Conservation (phyloP, 2,113 vertebrate species). For the Gnathonemus longibarbis region DNA sequence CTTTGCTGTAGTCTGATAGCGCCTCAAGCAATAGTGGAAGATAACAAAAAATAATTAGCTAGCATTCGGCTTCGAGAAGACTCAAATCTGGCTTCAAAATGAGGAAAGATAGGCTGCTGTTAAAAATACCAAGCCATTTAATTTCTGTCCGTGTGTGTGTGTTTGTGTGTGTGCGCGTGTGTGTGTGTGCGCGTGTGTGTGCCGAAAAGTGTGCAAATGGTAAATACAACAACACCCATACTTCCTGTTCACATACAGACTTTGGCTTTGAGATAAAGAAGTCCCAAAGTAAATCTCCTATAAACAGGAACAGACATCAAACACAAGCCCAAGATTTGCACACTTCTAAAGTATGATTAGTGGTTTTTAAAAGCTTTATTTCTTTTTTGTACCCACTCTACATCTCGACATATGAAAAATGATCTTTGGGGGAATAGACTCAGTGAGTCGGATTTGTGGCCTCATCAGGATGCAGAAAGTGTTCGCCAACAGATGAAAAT, state of each 20-base stretch:
- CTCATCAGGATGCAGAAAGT: not conserved
- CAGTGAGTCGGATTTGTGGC: not conserved
- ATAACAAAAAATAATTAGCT: constrained; percentile 71
- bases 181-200: constrained; percentile 29
- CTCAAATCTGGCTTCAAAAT: constrained; percentile 41
- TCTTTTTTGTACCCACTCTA: not conserved
- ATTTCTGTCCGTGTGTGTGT: constrained; percentile 34
- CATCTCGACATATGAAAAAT: not conserved
- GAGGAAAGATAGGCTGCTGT: constrained; percentile 33
- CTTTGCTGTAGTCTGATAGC: constrained; percentile 60
- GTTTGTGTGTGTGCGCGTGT: constrained; percentile 1
- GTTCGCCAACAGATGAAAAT: not conserved
- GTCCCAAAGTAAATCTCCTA: constrained; percentile 35
- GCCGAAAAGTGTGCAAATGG: constrained; percentile 27
- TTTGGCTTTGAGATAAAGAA: constrained; percentile 40
- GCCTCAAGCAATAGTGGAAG: constrained; percentile 54
- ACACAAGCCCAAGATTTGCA: not conserved
- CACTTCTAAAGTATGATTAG: constrained; percentile 12
- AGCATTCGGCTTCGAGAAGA: constrained; percentile 59
- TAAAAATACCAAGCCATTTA: constrained; percentile 37
- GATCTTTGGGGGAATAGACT: not conserved
- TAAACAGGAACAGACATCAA: constrained; percentile 25
- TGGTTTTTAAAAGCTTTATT: not conserved
- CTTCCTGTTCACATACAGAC: constrained; percentile 3
- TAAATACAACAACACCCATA: not conserved